Base-by-base conservation (phyloP, 2,113 vertebrate species). In the Cebus imitator region DNA sequence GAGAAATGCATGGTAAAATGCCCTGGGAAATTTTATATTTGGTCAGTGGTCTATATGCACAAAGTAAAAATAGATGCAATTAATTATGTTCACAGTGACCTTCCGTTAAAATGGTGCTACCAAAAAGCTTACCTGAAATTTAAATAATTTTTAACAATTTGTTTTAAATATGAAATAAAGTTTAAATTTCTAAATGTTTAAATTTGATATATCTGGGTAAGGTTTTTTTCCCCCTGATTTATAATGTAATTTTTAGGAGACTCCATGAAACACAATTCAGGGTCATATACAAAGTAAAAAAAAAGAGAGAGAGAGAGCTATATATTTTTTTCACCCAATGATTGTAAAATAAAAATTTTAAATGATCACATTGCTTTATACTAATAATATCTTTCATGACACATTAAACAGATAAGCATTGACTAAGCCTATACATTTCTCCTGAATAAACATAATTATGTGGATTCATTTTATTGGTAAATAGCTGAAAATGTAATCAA, bases 361-460 rank as follows among this genome's bases (percentile, higher is more conserved):
- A 92, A 96, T 40, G 40, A 61, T 76, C 16, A 75, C 25, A 93
- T 64, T 95, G 40, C 81, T 90, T 91, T 91, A 48, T 50, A 11
- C 50, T 0, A 30, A 21, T 45, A 84, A 17, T 68, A 72, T 40
- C 6, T 45, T 96, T 16, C 87, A 61, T 52, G 18, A 3, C 32
- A 68, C 64, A 43, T 81, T 91, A 32, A 80, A 43, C 40, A 58
- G 37, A 5, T 52, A 45, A 70, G 18, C 80, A 88, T 52, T 86
- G 21, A 82, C 20, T 95, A 76, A 84, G 88, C 5, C 14, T 5
- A 40, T 58, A 11, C 37, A 10, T 61, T 76, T 81, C 78, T 32
- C 23, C 32, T 57, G 91, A 93, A 35, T 66, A 58, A 72, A 83
- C 90, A 52, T 55, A 45, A 78, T 61, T 86, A 79, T 40, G 3